Conservation (phyloP, 1,140 invertebrate genomes). For the Pygmarrhopalites habei region DNA sequence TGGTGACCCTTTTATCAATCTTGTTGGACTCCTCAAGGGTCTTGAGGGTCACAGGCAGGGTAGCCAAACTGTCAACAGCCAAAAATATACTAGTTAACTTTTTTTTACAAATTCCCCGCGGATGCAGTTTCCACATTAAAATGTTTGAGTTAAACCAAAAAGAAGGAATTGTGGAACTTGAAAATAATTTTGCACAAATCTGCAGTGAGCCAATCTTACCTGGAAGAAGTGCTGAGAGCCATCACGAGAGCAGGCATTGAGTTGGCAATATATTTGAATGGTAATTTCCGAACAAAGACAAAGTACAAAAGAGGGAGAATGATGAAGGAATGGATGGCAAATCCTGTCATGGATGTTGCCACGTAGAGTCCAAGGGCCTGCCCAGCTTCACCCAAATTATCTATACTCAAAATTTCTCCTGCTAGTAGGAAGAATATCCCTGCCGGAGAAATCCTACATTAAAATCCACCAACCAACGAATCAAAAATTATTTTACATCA, state of each 20-base stretch:
- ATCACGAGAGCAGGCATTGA: constrained; percentile 48
- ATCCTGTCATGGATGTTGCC: constrained; percentile 46
- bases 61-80: constrained; percentile 50
- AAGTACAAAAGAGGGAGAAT: constrained; percentile 47
- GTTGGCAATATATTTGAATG: constrained; percentile 46
- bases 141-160: not conserved
- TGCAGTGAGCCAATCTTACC: no score
- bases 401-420: constrained; percentile 50
- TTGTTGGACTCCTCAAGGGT: constrained; percentile 57
- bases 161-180: no score
- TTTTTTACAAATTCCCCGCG: not conserved
- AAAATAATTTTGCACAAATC: no score
- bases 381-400: constrained; percentile 47
- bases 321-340: constrained; percentile 46
- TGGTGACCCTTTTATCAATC: constrained; percentile 55
- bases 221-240: constrained; percentile 47
- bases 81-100: constrained; percentile 2
- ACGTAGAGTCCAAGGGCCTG: constrained; percentile 49
- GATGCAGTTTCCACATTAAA: not conserved
- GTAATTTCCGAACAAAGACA: constrained; percentile 44
- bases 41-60: constrained; percentile 56
- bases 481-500: no score
- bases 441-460: constrained; percentile 51
- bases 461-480: no score
- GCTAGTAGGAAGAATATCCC: constrained; percentile 54